Evolutionary conservation across 2,113 vertebrate species (phyloP), one percentile per base, ranked within the genome.

Genomic region (Scartelaos histophorus): DNA sequence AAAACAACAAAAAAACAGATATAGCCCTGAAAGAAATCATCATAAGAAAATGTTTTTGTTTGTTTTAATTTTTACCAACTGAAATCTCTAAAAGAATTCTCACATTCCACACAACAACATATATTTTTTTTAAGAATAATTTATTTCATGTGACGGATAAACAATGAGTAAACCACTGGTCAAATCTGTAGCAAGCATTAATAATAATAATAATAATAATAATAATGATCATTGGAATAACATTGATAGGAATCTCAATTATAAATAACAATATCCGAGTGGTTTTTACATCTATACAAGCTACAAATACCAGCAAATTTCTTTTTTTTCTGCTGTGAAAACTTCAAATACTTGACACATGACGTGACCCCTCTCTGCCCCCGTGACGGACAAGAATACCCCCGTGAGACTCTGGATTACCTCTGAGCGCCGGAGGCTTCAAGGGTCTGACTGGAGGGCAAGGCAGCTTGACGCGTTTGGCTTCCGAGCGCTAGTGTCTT

Each of bases 81-180:
- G n/a, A 46, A 13, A n/a, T 25, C 4, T 5, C 21, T 34, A 67
- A 78, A 70, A 77, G 74, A 74, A 74, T 75, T 82, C 24, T 34
- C 45, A 69, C 19, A 49, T 62, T 17, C 35, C 19, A 17, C 58
- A 17, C 80, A 62, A 75, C 49, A 49, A 79, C 35, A 12, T 64
- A 24, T 25, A 70, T 75, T 62, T 86, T 75, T 87, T 87, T 86
- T 92, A 93, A 93, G 91, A 93, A 94, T 93, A 94, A 92, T 93
- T 93, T 93, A 93, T 93, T 93, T 91, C 74, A 86, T 87, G 91
- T 88, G 92, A 89, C 91, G 88, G 90, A 91, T 89, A 92, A 93
- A 79, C 87, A 85, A 88, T 88, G 81, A 88, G 82, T 90, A 85
- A 91, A 91, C 84, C 87, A 91, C 87, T 86, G 85, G 89, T 92